phyloP scores from a whole-genome alignment of 1,140 invertebrate genomes.

The Uloborus diversus region DNA sequence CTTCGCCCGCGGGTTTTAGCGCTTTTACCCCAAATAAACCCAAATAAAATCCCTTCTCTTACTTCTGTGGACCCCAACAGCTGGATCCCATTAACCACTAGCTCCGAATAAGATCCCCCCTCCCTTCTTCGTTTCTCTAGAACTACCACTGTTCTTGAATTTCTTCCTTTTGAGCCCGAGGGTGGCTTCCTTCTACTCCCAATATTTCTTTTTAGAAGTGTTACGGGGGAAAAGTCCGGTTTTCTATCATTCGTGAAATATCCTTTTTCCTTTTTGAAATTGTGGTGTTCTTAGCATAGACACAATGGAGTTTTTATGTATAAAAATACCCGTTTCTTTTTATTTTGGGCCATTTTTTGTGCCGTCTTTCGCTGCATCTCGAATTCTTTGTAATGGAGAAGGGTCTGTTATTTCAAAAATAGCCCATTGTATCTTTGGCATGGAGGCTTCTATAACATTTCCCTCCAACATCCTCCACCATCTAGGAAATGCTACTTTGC shows the following conservation, averaged over 20 bases:
- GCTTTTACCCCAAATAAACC: slow-evolving; percentile 18
- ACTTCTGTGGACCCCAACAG: slow-evolving; percentile 3
- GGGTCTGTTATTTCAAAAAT: too few species aligned
- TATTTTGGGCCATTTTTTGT: too few species aligned
- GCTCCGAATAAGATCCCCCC: not conserved
- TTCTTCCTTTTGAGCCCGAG: not conserved
- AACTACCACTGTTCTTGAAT: not conserved
- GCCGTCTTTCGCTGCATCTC: too few species aligned
- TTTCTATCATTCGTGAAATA: slow-evolving; percentile 16
- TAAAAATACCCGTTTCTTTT: too few species aligned
- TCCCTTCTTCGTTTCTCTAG: not conserved
- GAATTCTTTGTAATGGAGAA: too few species aligned
- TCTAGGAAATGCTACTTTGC: too few species aligned
- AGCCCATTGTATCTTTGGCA: too few species aligned
- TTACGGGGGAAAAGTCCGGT: slow-evolving; percentile 2
- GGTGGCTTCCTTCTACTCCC: not conserved
- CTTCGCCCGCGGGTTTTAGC: not conserved
- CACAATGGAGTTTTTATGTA: not conserved
- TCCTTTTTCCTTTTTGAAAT: slow-evolving; percentile 3
- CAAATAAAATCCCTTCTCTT: slow-evolving; percentile 18
- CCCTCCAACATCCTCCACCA: too few species aligned
- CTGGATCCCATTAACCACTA: slow-evolving; percentile 21
- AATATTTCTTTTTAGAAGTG: not conserved
- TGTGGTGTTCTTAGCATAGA: slow-evolving; percentile 4
- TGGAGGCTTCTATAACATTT: too few species aligned